Conservation (phyloP, 2,888 invertebrate species). For the Scaptomyza flava region DNA sequence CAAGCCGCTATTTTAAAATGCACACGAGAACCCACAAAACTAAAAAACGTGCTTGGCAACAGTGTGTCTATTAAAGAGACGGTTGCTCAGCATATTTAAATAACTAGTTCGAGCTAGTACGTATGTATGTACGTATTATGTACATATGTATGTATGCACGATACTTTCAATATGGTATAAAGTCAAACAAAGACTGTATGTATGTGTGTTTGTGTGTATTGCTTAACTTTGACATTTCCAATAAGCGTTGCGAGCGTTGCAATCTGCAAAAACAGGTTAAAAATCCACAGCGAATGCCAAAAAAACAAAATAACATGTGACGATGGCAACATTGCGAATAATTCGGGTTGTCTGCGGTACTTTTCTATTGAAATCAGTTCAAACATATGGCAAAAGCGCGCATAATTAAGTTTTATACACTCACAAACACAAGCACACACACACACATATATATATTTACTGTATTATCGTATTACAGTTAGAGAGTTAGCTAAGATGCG, state of each 20-base stretch:
- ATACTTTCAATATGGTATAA: slow-evolving; percentile 76
- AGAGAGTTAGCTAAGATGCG: slow-evolving; percentile 20
- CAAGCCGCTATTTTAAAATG: slow-evolving; percentile 69
- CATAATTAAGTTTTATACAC: slow-evolving; percentile 68
- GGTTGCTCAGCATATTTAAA: slow-evolving; percentile 72
- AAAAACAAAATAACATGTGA: slow-evolving; percentile 25
- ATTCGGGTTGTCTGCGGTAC: slow-evolving; percentile 48
- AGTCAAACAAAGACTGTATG: slow-evolving; percentile 35
- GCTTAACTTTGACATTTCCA: slow-evolving; percentile 78
- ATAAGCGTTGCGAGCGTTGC: slow-evolving; percentile 62
- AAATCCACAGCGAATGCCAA: slow-evolving; percentile 64
- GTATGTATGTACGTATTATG: slow-evolving; percentile 5
- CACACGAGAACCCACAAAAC: slow-evolving; percentile 69
- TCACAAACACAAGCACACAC: slow-evolving; percentile 15
- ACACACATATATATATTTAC: slow-evolving; percentile 17
- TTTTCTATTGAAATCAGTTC: slow-evolving; percentile 58
- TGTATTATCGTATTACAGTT: slow-evolving; percentile 53
- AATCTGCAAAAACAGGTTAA: slow-evolving; percentile 76
- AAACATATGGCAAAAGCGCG: slow-evolving; percentile 77
- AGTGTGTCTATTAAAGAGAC: slow-evolving; percentile 50
- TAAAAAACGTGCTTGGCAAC: slow-evolving; percentile 79
- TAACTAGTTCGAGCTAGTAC: slow-evolving; percentile 77
- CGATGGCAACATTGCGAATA: slow-evolving; percentile 71
- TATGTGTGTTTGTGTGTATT: slow-evolving; percentile 42
- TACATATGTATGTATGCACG: slow-evolving; percentile 39